phyloP scores from a whole-genome alignment of 2,888 invertebrate genomes.

The Charanyca ferruginea region DNA sequence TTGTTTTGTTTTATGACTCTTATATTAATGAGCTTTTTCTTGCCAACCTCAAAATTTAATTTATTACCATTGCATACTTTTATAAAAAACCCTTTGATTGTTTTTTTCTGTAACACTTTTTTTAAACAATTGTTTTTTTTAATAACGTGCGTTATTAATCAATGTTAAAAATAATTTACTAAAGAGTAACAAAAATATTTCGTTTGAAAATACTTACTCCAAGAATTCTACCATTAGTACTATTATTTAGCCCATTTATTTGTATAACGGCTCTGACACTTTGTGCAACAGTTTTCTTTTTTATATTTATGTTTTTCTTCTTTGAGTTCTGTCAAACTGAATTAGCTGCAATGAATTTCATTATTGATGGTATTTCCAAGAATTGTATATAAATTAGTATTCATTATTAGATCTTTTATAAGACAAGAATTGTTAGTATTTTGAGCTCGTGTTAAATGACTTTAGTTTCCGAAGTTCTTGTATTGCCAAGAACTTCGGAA shows the following conservation, averaged over 20 bases:
- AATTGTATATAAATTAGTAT: background rate
- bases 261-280: background rate
- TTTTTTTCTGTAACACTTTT: background rate
- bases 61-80: constrained; percentile 19
- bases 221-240: constrained; percentile 12
- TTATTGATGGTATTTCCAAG: background rate
- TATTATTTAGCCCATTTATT: constrained; percentile 14
- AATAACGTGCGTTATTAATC: constrained; percentile 12
- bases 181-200: background rate
- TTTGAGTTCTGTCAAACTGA: constrained; percentile 9
- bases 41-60: constrained; percentile 36
- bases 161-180: background rate
- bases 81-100: constrained; percentile 8
- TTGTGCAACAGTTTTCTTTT: background rate
- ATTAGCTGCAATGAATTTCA: constrained; percentile 3
- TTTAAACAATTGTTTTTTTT: constrained; percentile 13
- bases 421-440: too few species aligned
- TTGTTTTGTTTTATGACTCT: constrained; percentile 33
- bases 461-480: too few species aligned
- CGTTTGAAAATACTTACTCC: constrained; percentile 3
- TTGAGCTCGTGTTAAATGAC: too few species aligned
- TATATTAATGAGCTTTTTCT: constrained; percentile 35
- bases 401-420: background rate
- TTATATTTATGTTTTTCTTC: constrained; percentile 1
- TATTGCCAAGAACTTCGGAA: too few species aligned